A percentile compares a stretch with the other conserved stretches of the same genome.
These are phyloP conservation scores for Tinamus major DNA, from an alignment of 2,797 vertebrate species.

Conservation along the genomic window DNA sequence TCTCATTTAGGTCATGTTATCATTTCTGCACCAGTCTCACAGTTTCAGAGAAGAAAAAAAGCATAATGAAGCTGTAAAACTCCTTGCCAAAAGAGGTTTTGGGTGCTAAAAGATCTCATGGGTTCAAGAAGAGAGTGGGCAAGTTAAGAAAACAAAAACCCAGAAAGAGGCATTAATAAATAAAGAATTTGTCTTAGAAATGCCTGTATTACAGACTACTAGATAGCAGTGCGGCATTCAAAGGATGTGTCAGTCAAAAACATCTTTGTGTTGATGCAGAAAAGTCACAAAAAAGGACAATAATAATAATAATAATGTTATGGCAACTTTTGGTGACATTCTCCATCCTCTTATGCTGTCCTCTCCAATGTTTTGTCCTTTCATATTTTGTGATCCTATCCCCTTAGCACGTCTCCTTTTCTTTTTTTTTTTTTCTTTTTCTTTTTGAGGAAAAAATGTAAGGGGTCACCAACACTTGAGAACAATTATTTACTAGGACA, in stretches of 20 bases:
- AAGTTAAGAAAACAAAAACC: not conserved
- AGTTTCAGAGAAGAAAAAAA: not conserved
- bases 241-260: not conserved
- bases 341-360: not conserved
- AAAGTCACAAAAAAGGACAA: not conserved
- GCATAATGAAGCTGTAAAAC: not conserved
- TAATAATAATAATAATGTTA: not conserved
- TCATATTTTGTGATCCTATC: not conserved
- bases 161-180: not conserved
- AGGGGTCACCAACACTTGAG: not conserved
- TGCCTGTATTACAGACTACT: fast-evolving
- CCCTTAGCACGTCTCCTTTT: not conserved
- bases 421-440: no score
- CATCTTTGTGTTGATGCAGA: not conserved
- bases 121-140: not conserved
- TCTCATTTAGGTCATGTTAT: not conserved
- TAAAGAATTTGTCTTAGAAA: not conserved
- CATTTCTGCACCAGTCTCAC: not conserved
- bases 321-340: not conserved
- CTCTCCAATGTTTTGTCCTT: not conserved
- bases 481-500: not conserved
- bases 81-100: not conserved
- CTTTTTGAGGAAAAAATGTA: not conserved
- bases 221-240: not conserved
- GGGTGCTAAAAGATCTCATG: not conserved